A percentile compares a stretch with the other conserved stretches of the same genome.
Conservation (phyloP, 2,113 vertebrate genomes). For the Nerophis ophidion region DNA sequence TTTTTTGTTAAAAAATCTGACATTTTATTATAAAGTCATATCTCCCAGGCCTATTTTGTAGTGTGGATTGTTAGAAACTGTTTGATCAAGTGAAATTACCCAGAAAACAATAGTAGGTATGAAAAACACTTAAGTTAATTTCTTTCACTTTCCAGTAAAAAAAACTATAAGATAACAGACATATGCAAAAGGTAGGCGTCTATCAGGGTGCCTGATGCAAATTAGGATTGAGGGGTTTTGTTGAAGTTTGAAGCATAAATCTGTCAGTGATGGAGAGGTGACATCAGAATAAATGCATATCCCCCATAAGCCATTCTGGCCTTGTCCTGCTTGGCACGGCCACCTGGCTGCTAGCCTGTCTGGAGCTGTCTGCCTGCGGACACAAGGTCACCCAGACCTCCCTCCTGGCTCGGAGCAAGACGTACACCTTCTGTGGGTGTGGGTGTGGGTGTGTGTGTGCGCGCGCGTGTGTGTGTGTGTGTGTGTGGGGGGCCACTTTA, state of each 20-base stretch:
- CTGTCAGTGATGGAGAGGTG: conserved; percentile 20
- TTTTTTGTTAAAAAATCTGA: too few relatives aligned
- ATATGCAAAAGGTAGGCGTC: too few relatives aligned
- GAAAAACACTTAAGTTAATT: too few relatives aligned
- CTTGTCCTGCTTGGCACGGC: conserved; percentile 46
- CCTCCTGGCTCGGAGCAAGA: conserved; percentile 17
- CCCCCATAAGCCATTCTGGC: conserved; percentile 6
- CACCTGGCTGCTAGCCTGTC: conserved; percentile 60
- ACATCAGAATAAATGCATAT: conserved; percentile 15
- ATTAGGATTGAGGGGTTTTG: too few relatives aligned
- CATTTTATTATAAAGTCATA: too few relatives aligned
- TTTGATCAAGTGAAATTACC: too few relatives aligned
- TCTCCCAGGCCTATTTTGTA: too few relatives aligned
- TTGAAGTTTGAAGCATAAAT: background rate
- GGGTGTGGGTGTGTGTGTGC: conserved; percentile 23
- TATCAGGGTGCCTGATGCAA: too few relatives aligned
- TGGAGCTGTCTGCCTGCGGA: conserved; percentile 54
- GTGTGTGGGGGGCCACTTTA: conserved; percentile 22
- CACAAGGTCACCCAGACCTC: conserved; percentile 62
- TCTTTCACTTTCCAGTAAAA: too few relatives aligned
- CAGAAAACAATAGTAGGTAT: too few relatives aligned
- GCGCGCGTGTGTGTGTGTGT: conserved; percentile 22
- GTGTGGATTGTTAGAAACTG: too few relatives aligned
- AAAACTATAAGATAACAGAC: too few relatives aligned
- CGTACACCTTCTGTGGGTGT: conserved; percentile 37